These are phyloP conservation scores for Planococcus citri DNA, from an alignment of 1,140 invertebrate genomes.

Conservation along the genomic window DNA sequence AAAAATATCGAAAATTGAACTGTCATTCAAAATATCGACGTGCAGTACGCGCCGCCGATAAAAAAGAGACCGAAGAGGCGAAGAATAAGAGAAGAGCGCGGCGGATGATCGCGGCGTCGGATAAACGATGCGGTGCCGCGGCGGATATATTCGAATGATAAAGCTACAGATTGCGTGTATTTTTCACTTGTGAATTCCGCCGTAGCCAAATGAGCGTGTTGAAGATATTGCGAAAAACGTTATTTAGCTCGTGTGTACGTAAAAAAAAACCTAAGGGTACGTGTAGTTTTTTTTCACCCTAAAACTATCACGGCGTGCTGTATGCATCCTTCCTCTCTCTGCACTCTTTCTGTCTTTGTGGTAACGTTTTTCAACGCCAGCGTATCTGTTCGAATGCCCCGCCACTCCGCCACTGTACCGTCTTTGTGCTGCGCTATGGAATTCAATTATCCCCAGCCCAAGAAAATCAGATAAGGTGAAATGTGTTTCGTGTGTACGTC, in stretches of 20 bases:
- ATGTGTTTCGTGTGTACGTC: background rate
- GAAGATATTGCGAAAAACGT: background rate
- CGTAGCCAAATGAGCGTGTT: background rate
- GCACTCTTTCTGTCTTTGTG: too few species aligned
- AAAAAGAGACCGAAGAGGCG: too few species aligned
- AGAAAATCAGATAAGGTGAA: background rate
- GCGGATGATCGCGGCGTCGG: background rate
- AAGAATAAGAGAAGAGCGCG: too few species aligned
- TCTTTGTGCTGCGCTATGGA: background rate
- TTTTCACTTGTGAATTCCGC: background rate
- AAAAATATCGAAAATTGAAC: conserved; percentile 8
- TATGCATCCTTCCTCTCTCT: too few species aligned
- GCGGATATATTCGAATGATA: background rate
- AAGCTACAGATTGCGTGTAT: background rate
- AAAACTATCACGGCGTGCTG: too few species aligned
- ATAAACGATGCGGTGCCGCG: background rate
- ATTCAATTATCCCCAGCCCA: background rate
- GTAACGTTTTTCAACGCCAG: background rate
- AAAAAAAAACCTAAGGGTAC: too few species aligned
- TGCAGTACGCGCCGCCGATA: too few species aligned
- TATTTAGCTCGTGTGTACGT: too few species aligned
- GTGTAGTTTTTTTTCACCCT: too few species aligned
- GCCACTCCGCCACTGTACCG: too few species aligned
- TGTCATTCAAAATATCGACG: conserved; percentile 3
- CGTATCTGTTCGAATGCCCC: background rate